These are phyloP conservation scores for Pica pica DNA, from an alignment of 2,113 vertebrate genomes.

Conservation along the genomic window DNA sequence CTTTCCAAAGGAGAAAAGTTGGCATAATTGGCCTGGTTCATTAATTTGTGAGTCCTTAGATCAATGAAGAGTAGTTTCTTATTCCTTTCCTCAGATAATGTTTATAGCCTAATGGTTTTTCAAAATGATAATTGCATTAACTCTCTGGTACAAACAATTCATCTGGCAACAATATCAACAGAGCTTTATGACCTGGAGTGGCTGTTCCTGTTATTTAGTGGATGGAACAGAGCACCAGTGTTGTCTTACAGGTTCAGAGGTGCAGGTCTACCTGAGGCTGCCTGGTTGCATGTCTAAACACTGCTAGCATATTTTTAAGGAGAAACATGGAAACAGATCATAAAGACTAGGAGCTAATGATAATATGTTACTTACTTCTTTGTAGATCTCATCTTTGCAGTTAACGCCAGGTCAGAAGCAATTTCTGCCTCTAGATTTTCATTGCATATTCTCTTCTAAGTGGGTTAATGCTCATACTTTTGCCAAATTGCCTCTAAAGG, in stretches of 20 bases:
- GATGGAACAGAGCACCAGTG: too few relatives aligned
- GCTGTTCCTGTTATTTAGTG: not conserved
- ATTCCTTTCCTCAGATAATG: not conserved
- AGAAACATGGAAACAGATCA: not conserved
- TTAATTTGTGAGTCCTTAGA: not conserved
- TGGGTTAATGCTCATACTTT: not conserved
- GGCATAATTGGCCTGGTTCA: not conserved
- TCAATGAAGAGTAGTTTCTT: not conserved
- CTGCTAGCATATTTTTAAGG: not conserved
- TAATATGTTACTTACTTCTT: not conserved
- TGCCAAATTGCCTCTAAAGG: not conserved
- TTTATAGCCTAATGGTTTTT: not conserved
- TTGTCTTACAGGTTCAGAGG: not conserved
- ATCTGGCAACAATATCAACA: not conserved
- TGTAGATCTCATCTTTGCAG: not conserved
- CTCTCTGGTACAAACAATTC: not conserved
- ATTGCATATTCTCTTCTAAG: not conserved
- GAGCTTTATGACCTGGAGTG: not conserved
- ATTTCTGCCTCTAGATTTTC: not conserved
- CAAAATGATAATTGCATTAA: not conserved
- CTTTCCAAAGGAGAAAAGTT: not conserved
- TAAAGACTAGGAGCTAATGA: not conserved
- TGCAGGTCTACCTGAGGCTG: not conserved
- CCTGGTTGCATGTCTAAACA: not conserved
- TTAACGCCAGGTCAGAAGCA: rapidly evolving